Conservation (phyloP, 1,140 invertebrate genomes). For the Colletes gigas region DNA sequence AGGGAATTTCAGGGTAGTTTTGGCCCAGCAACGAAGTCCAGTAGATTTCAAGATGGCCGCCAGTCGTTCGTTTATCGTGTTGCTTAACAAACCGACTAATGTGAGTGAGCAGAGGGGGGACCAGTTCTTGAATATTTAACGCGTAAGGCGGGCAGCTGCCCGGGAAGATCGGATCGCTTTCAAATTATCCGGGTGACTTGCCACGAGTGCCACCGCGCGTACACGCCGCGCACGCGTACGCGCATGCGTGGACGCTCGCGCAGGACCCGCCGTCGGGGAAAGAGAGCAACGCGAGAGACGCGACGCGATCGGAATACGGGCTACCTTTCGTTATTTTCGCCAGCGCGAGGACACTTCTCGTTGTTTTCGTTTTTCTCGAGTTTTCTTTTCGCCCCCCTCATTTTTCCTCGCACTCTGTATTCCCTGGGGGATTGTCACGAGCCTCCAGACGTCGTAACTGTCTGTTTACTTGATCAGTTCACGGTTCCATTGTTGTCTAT, state of each 20-base stretch:
- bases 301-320: conserved; percentile 12
- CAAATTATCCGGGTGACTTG: conserved; percentile 80
- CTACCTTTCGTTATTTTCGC: conserved; percentile 57
- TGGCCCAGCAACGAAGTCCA: no score
- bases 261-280: no score
- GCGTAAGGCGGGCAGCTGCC: conserved; percentile 80
- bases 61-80: conserved; percentile 53
- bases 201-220: conserved; percentile 70
- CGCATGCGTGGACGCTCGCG: no score
- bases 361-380: not conserved
- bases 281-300: conserved; percentile 13
- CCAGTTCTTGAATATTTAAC: conserved; percentile 80
- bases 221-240: conserved; percentile 40
- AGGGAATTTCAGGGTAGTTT: no score
- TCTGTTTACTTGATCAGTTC: not conserved
- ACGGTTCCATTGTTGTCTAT: not conserved
- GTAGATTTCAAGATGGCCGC: not conserved
- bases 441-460: not conserved
- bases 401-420: not conserved
- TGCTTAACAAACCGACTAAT: conserved; percentile 65
- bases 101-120: conserved; percentile 53
- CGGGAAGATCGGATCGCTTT: conserved; percentile 79
- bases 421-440: not conserved
- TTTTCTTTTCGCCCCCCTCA: not conserved
- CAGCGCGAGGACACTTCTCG: conserved; percentile 33